Percentiles rank a stretch among this genome's conserved stretches.
These are phyloP conservation scores for Raphicerus campestris DNA, from an alignment of 2,113 vertebrate genomes.

Conservation along the genomic window DNA sequence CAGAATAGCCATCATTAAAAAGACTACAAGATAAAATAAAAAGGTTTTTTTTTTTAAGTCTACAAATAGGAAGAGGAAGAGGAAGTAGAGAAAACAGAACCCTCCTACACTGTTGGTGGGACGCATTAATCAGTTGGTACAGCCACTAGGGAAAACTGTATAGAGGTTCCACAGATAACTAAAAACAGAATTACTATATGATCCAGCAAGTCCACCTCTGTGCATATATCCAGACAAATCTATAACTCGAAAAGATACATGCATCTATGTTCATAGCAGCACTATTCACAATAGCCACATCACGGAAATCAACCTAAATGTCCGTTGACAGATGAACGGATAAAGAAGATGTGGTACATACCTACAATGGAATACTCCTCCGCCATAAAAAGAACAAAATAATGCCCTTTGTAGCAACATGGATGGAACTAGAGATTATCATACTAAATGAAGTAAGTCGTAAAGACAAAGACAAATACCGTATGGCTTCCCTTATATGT, in stretches of 20 bases:
- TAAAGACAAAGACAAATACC: not conserved
- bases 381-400: not conserved
- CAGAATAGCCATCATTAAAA: not conserved
- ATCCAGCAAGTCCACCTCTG: not conserved
- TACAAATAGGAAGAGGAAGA: not conserved
- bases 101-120: not conserved
- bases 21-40: not conserved
- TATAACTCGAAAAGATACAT: not conserved
- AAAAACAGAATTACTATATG: not conserved
- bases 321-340: not conserved
- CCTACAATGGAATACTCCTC: not conserved
- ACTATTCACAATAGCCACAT: not conserved
- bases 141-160: not conserved
- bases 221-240: not conserved
- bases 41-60: not conserved
- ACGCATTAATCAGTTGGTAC: not conserved
- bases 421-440: not conserved
- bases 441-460: not conserved
- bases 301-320: not conserved
- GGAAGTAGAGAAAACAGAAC: not conserved
- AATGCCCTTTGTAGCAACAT: not conserved
- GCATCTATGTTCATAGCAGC: not conserved
- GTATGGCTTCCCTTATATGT: not conserved
- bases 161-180: not conserved
- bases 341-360: not conserved